These are phyloP conservation scores for Drosophila incognita DNA, from an alignment of 2,888 invertebrate genomes.

Conservation along the genomic window DNA sequence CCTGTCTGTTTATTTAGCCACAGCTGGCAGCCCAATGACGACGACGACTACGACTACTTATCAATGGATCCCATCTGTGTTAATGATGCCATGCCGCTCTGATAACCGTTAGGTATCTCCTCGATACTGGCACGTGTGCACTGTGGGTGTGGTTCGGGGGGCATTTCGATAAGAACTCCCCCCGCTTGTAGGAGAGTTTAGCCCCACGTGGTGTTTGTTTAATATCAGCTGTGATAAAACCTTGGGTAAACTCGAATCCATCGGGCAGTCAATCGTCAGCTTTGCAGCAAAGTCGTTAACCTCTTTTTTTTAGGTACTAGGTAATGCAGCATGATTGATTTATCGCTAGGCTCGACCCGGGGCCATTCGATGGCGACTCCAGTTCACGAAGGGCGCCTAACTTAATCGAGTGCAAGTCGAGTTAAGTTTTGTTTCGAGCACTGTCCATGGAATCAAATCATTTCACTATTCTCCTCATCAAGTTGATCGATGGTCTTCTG, in stretches of 20 bases:
- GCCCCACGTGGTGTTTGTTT: conserved; percentile 31
- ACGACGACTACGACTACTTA: conserved; percentile 41
- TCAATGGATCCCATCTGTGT: conserved; percentile 68
- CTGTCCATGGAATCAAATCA: conserved; percentile 39
- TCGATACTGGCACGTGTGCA: conserved; percentile 49
- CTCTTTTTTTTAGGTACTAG: conserved; percentile 18
- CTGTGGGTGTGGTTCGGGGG: conserved; percentile 1
- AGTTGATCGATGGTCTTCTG: conserved; percentile 47
- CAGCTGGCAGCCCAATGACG: conserved; percentile 56
- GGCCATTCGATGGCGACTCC: conserved; percentile 22
- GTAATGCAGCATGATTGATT: conserved; percentile 66
- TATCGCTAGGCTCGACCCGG: conserved; percentile 42
- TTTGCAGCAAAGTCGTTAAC: conserved; percentile 63
- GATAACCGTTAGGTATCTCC: conserved; percentile 64
- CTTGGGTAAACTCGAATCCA: conserved; percentile 43
- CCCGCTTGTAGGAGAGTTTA: background rate
- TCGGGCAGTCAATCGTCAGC: conserved; percentile 59
- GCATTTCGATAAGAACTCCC: conserved; percentile 4
- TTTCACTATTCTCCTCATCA: conserved; percentile 19
- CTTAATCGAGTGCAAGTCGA: conserved; percentile 34
- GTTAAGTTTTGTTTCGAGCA: background rate
- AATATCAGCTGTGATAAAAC: conserved; percentile 56
- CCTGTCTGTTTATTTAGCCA: conserved; percentile 46
- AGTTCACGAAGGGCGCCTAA: conserved; percentile 22
- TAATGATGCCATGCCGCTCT: conserved; percentile 62